Base-by-base conservation (phyloP, 2,888 invertebrate genomes). In the Drosophila yooni region DNA sequence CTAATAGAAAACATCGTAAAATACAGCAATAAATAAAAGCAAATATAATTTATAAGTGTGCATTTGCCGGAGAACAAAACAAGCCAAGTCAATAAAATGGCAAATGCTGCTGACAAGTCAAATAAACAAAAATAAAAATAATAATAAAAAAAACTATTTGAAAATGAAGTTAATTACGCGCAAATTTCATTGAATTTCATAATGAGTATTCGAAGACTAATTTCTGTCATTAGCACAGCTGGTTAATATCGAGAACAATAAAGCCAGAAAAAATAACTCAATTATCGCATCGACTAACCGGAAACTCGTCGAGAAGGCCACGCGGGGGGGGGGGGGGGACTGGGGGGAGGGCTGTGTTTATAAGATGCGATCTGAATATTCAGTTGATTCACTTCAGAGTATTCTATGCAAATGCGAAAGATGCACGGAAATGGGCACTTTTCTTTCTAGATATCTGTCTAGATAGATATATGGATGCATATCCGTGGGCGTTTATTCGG, bases 141-240 rank as follows among this genome's bases (percentile, higher is more conserved):
- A 59, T 43, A 59, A 21, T 18, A 38, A 25, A 1, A 43, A 25
- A 48, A 25, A 46, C 0, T 13, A 51, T 29, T 63, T 46, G 18
- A 59, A 51, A 65, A 54, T 51, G 46, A 73, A 73, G 62, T 63
- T 59, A 68, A 73, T 67, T 67, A 43, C 36, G 51, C 25, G 57
- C 50, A 60, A 67, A 40, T 60, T 68, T 60, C 53, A 68, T 31
- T 53, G 62, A 48, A 53, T 61, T 54, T 50, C 50, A 58, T 64
- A 59, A 74, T 64, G 38, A 27, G 50, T 56, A 66, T 50, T 51
- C 31, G 27, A 33, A 36, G 74, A 76, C 75, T 66, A 58, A 75
- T 67, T 60, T 53, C 33, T 76, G 73, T 68, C 69, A 66, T 76
- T 76, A 69, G 60, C 77, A 77, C 77, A 77, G 77, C 77, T 77